Conservation (phyloP, 1,140 invertebrate genomes). For the Zophobas atratus region DNA sequence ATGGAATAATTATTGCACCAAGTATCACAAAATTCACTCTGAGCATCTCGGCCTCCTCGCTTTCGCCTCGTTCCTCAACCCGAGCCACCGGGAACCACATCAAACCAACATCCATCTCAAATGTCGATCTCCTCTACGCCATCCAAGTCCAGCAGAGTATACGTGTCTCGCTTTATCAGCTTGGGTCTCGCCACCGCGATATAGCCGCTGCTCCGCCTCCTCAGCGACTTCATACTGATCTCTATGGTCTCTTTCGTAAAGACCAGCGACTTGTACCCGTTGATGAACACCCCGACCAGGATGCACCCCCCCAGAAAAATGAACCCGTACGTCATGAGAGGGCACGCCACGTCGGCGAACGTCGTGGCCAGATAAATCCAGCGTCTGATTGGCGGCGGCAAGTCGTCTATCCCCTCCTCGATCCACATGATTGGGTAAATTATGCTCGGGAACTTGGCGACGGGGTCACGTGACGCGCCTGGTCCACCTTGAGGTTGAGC, state of each 20-base stretch:
- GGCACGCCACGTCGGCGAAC: constrained; percentile 78
- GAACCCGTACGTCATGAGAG: constrained; percentile 79
- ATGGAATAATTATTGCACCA: too few species aligned
- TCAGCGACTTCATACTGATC: constrained; percentile 79
- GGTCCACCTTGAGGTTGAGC: constrained; percentile 85
- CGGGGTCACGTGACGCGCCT: constrained; percentile 79
- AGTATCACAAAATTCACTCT: not conserved
- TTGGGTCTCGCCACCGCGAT: constrained; percentile 33
- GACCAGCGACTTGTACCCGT: constrained; percentile 82
- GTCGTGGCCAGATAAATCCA: constrained; percentile 86
- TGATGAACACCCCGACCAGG: constrained; percentile 77
- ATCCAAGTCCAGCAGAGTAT: constrained; percentile 60
- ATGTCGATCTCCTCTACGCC: constrained; percentile 42
- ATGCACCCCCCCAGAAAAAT: constrained; percentile 78
- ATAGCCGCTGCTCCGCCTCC: constrained; percentile 65
- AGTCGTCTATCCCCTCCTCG: constrained; percentile 87
- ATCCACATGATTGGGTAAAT: constrained; percentile 91
- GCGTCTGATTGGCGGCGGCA: constrained; percentile 81
- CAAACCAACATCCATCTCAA: not conserved
- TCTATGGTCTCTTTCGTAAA: constrained; percentile 84
- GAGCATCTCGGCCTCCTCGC: constrained; percentile 5
- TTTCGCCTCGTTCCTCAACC: not conserved
- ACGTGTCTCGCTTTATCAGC: constrained; percentile 58
- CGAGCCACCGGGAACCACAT: not conserved
- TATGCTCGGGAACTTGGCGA: constrained; percentile 84